These are phyloP conservation scores for Chanos chanos DNA, from an alignment of 2,797 vertebrate genomes.

Conservation along the genomic window DNA sequence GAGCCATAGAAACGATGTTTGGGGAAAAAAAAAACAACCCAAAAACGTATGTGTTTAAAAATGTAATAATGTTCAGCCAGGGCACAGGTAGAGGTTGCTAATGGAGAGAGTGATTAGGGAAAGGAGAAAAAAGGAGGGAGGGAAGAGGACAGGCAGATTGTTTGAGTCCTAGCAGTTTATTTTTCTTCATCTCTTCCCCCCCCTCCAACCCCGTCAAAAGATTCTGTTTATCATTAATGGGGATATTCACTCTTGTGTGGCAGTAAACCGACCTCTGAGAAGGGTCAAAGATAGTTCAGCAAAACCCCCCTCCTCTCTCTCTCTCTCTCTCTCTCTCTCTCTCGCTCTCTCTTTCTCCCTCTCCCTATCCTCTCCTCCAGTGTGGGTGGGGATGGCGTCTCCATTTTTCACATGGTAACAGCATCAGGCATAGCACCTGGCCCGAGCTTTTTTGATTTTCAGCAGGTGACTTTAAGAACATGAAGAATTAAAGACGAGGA, in stretches of 20 bases:
- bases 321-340: neutral
- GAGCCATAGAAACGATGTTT: too few relatives aligned
- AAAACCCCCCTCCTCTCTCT: neutral
- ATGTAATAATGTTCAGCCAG: conserved; percentile 56
- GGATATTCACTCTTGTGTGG: conserved; percentile 62
- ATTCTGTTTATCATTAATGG: conserved; percentile 61
- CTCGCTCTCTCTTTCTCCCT: neutral
- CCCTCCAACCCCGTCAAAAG: conserved; percentile 62
- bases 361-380: neutral
- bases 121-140: neutral
- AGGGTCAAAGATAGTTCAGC: conserved; percentile 69
- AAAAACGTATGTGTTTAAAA: conserved; percentile 61
- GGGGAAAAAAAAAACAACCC: too few relatives aligned
- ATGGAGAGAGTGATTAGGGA: conserved; percentile 25
- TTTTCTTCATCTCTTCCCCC: conserved; percentile 59
- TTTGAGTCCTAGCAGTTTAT: too few relatives aligned
- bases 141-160: neutral
- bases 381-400: too few relatives aligned
- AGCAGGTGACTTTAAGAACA: neutral
- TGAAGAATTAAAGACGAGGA: neutral
- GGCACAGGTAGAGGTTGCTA: conserved; percentile 37
- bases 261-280: conserved; percentile 54
- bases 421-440: too few relatives aligned
- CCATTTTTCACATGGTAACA: too few relatives aligned
- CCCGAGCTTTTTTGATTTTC: neutral